A percentile compares a stretch with the other conserved stretches of the same genome.
Evolutionary conservation across 2,797 vertebrate species (phyloP).

Genomic region (Scolopax bukidnonensis): DNA sequence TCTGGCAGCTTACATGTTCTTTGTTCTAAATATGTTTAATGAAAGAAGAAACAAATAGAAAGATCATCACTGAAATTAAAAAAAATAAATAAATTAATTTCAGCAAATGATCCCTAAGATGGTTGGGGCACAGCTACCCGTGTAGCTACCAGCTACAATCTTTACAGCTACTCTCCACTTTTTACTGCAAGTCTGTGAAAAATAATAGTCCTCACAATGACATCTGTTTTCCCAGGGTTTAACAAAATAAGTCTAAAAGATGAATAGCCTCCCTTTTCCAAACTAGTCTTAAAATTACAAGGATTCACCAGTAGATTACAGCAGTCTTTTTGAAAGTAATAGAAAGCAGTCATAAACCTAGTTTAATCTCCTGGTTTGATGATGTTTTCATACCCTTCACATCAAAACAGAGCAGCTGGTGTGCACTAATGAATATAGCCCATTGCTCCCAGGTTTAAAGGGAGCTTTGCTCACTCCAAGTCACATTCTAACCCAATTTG

Average conservation of each 20-base stretch:
- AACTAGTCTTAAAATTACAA: background rate
- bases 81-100: background rate
- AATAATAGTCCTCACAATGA: background rate
- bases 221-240: background rate
- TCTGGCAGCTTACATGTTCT: background rate
- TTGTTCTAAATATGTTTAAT: background rate
- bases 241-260: slow-evolving; percentile 10
- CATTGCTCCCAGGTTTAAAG: background rate
- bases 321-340: background rate
- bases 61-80: background rate
- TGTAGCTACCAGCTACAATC: background rate
- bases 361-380: background rate
- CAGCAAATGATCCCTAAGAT: background rate
- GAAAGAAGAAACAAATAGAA: background rate
- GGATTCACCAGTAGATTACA: background rate
- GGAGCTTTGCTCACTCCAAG: background rate
- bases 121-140: background rate
- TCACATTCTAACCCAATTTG: background rate
- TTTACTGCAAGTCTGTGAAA: background rate
- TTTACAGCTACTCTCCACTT: background rate
- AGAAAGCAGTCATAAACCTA: background rate
- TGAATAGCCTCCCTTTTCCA: background rate
- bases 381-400: background rate
- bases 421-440: background rate
- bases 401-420: background rate